Evolutionary conservation across 2,888 invertebrate species (phyloP).

Genomic region (Drosophila melanosoma): DNA sequence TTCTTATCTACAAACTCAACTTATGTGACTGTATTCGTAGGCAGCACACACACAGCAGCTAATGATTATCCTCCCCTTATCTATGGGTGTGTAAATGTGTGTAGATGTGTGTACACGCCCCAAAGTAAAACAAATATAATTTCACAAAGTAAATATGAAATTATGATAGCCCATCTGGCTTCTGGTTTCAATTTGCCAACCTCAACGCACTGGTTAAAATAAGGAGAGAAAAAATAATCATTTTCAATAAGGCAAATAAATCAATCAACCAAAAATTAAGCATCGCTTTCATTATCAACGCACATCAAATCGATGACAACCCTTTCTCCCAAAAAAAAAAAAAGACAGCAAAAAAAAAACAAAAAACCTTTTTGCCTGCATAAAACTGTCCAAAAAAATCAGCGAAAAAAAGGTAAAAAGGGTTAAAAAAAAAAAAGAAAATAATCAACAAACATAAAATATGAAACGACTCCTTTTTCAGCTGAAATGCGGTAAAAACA

Average conservation of each 20-base stretch:
- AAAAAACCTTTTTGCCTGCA: constrained; percentile 45
- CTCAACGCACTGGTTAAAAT: constrained; percentile 12
- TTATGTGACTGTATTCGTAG: not conserved
- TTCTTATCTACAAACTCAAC: not conserved
- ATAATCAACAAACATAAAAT: constrained; percentile 24
- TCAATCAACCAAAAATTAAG: constrained; percentile 58
- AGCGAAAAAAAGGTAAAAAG: constrained; percentile 46
- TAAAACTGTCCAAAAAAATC: constrained; percentile 57
- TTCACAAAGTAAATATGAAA: constrained; percentile 76
- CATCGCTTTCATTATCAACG: constrained; percentile 29
- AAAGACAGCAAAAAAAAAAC: not conserved
- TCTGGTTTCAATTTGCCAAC: constrained; percentile 21
- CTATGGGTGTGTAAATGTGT: not conserved
- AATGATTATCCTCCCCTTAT: not conserved
- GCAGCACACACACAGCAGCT: constrained; percentile 1
- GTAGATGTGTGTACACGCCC: constrained; percentile 26
- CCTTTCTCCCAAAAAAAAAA: constrained; percentile 17
- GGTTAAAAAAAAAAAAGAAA: constrained; percentile 49
- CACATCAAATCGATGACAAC: constrained; percentile 27
- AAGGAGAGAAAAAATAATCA: constrained; percentile 32
- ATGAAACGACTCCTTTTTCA: constrained; percentile 30
- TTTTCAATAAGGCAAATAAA: constrained; percentile 59
- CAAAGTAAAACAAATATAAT: constrained; percentile 71
- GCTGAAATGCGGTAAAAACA: constrained; percentile 1
- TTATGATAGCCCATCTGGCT: constrained; percentile 66